Evolutionary conservation across 2,113 vertebrate species (phyloP), one percentile per base, ranked within the genome.

Genomic region (Lasiurus borealis): DNA sequence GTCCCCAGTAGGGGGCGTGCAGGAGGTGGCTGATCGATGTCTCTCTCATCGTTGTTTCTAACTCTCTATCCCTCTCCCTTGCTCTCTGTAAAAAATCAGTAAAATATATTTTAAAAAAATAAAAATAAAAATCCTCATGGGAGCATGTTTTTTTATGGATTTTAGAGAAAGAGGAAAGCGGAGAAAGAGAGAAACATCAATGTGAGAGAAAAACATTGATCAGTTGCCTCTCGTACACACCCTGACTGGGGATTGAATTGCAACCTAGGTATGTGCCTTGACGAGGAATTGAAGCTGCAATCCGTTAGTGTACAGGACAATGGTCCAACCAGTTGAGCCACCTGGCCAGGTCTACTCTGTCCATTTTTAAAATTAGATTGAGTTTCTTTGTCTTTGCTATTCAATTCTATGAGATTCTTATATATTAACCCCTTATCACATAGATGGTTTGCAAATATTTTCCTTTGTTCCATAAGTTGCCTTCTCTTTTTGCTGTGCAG

Each of bases 401-500:
- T 69, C 34, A 80, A 27, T 54, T 81, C 3, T n/a, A 25, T 69
- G 34, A 9, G 16, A 36, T 77, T n/a, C 44, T 66, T 21, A 66
- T 14, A 18, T 36, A 31, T 52, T 89, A 89, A 52, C n/a, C 7
- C 44, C n/a, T 89, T 40, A 52, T 78, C 44, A 66, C 27, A 48
- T 82, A 71, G 18, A 75, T 87, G 52, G 29, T 90, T 81, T 54
- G 31, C 50, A 71, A 44, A 81, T 81, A 81, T 59, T 81, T 81
- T 59, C 21, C 69, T 36, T 78, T 48, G 48, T 82, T 72, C 21
- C 1, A 10, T 59, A 82, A 57, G 29, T 48, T 90, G 23, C 36
- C 66, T 72, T 81, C 54, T 90, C 66, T 46, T 90, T 90, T 90
- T 90, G 64, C 64, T 59, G 6, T 25, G 36, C 29, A 34, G 84